Evolutionary conservation across 1,140 invertebrate species (phyloP).

Genomic region (Drosophila oshimai): DNA sequence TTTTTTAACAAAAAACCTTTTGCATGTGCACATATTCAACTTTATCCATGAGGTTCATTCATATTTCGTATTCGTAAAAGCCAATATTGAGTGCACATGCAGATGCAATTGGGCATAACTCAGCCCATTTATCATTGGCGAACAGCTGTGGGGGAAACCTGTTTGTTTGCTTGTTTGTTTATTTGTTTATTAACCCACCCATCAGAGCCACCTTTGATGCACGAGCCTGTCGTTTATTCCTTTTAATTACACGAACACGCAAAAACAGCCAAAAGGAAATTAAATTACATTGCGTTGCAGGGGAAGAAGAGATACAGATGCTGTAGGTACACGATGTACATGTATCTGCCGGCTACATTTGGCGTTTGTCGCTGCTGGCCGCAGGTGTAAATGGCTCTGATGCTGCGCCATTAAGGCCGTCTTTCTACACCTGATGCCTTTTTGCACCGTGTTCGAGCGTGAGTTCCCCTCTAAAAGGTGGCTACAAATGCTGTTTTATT

Average conservation of each 20-base stretch:
- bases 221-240: conserved; percentile 61
- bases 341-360: conserved; percentile 50
- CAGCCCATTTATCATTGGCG: conserved; percentile 53
- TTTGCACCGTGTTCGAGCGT: conserved; percentile 1
- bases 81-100: conserved; percentile 33
- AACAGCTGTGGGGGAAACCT: conserved; percentile 12
- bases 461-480: conserved; percentile 45
- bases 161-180: conserved; percentile 48
- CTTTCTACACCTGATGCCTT: conserved; percentile 40
- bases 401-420: conserved; percentile 49
- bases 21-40: not conserved
- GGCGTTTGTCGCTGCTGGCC: conserved; percentile 30
- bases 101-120: conserved; percentile 50
- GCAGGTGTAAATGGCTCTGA: conserved; percentile 36
- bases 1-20: not conserved
- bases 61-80: not conserved
- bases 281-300: conserved; percentile 29
- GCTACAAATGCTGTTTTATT: conserved; percentile 44
- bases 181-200: conserved; percentile 67
- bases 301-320: conserved; percentile 5
- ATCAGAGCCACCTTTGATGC: conserved; percentile 37
- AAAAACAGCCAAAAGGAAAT: conserved; percentile 43
- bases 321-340: conserved; percentile 8
- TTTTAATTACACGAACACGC: conserved; percentile 67
- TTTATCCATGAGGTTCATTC: not conserved